Evolutionary conservation across 92 coral and sea anemone genomes (phyloP), one percentile per base, ranked within the genome.

Genomic region (Zoanthus sansibaricus): DNA sequence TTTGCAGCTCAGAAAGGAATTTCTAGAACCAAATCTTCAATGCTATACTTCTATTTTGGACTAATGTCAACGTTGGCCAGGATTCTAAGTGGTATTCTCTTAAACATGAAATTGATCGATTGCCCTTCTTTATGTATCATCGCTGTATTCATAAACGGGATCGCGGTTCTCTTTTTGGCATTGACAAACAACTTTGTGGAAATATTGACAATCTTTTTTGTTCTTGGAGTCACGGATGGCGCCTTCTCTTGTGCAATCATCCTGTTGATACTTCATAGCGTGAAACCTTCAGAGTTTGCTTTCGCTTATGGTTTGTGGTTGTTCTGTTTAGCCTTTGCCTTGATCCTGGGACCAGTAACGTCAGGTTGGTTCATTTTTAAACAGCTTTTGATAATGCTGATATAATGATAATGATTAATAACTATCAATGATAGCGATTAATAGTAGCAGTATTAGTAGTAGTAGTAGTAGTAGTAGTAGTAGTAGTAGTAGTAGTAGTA

Each of bases 251-350:
- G 85, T 52, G 44, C 85, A 9, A n/a, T 45, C 25, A 80, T 37
- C 16, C 18, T 80, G 10, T 14, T 80, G 46, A 46, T 80, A 12
- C 62, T 80, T 6, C 45, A 66, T 45, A 44, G 59, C 20, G 85
- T 80, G 15, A 80, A 80, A 31, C 85, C 75, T 6, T 52, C 74
- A 8, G 74, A 80, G 45, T 15, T 21, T 48, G 74, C 85, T 17
- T 68, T 80, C 20, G 85, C 85, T 21, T 66, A 64, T 31, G 85
- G 85, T 18, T 13, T 80, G 75, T 80, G 85, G 85, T 66, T 66
- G 21, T 80, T 31, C 62, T 21, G 21, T 30, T 3, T 46, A 20
- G 71, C 85, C 17, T 21, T 20, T 30, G 15, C 74, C 14, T 64
- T 80, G 59, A 71, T 71, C 9, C 74, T 80, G 44, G 85, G 85